Base-by-base conservation (phyloP, 1,140 invertebrate species). In the Asobara japonica region DNA sequence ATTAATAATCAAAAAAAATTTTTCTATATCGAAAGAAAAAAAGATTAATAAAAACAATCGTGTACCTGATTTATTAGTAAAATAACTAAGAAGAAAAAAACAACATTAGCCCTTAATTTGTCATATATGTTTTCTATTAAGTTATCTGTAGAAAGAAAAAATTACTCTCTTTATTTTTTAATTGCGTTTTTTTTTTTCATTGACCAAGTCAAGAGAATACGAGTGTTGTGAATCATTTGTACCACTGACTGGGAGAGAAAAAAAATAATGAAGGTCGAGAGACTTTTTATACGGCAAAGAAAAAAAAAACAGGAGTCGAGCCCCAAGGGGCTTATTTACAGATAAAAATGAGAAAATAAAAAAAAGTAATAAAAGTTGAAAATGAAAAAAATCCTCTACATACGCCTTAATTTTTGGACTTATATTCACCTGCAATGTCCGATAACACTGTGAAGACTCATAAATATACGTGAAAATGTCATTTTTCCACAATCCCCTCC, bases 1-100 rank as follows among this genome's bases (percentile, higher is more conserved):
- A 38, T 38, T 45, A 33, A 18, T 56, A 30, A 48, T 67, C 27
- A 67, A 27, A 22, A 67, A 27, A 22, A 22, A 6, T 16, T 48
- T 30, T 41, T 51, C 25, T 67, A 30, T 10, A 30, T 62, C 11
- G 13, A 65, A 74, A 41, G 65, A 71, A 16, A 51, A 62, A 77
- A 73, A 75, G 76, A 29, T 77, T 77, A 75, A 69, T 75, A 68
- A 74, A 31, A 74, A 76, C 80, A 79, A 82, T 80, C 74, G 76
- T 84, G 84, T 85, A 85, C 84, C 84, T 86, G 84, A 86, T 84
- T 84, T 86, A 74, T 78, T 68, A 72, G 68, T 69, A 74, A 74
- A 72, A 61, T 72, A 60, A 67, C 51, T 73, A 36, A 68, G 72
- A 67, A 18, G 65, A 64, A 64, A 77, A 78, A 82, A 81, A 83